Conservation (phyloP, 2,888 invertebrate species). For the Isotomurus palustris region DNA sequence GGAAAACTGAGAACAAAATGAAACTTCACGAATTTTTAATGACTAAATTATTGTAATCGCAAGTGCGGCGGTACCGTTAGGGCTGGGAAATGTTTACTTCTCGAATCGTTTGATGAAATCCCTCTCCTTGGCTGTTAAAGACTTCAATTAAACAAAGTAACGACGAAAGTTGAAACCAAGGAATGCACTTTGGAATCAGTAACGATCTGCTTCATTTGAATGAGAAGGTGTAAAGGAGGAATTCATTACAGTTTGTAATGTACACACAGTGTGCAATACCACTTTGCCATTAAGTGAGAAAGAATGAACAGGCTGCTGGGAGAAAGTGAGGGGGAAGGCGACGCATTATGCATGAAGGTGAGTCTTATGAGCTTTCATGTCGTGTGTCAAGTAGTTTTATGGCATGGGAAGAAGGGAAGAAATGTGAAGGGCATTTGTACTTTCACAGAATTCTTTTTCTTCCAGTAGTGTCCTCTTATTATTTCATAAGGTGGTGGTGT, state of each 20-base stretch:
- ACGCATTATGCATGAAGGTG: not conserved
- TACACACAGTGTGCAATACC: not conserved
- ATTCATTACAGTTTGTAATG: no score
- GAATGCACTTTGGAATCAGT: no score
- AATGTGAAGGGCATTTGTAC: not conserved
- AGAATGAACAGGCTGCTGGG: not conserved
- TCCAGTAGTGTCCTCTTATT: no score
- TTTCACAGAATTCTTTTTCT: no score
- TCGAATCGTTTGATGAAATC: no score
- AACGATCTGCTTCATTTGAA: no score
- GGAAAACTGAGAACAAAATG: not conserved
- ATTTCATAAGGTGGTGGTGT: not conserved
- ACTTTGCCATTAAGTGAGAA: not conserved
- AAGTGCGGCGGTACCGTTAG: no score
- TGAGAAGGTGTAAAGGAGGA: not conserved
- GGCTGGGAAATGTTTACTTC: no score
- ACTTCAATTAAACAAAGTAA: no score
- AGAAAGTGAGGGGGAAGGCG: not conserved
- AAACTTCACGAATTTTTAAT: constrained; percentile 17
- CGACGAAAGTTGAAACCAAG: no score
- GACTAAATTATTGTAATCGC: constrained; percentile 19
- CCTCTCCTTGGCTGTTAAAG: no score
- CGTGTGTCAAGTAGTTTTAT: not conserved
- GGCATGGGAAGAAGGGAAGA: not conserved
- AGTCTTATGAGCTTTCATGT: not conserved